phyloP scores from a whole-genome alignment of 2,113 vertebrate genomes.

The Lutjanus erythropterus region DNA sequence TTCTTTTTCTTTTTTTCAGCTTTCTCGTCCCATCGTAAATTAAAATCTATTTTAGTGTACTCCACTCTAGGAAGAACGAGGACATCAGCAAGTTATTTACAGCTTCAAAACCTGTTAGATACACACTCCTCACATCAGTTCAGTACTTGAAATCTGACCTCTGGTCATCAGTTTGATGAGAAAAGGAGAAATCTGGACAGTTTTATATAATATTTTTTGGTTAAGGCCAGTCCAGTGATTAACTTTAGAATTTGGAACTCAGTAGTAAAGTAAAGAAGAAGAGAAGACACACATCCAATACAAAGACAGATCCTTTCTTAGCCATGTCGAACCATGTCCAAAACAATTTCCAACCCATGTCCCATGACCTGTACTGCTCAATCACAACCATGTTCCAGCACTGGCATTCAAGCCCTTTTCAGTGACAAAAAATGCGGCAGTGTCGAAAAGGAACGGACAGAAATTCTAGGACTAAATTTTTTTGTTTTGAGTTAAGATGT shows the following conservation, averaged over 20 bases:
- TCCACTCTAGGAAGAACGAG: slow-evolving; percentile 30
- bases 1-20: slow-evolving; percentile 7
- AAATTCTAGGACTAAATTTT: background rate
- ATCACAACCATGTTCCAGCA: background rate
- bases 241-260: background rate
- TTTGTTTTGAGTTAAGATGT: background rate
- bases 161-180: slow-evolving; percentile 4
- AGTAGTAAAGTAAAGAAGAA: background rate
- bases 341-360: background rate
- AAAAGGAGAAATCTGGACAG: background rate
- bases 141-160: slow-evolving; percentile 20
- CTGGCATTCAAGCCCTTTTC: background rate
- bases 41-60: slow-evolving; percentile 59
- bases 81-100: slow-evolving; percentile 61
- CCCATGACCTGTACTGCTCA: background rate
- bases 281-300: background rate
- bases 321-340: background rate
- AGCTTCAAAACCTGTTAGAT: slow-evolving; percentile 44
- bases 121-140: slow-evolving; percentile 8
- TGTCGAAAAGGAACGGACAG: too few species aligned
- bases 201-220: background rate
- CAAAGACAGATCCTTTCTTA: background rate
- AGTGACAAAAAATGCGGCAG: too few species aligned
- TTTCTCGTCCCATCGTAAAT: slow-evolving; percentile 38
- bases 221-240: background rate